Evolutionary conservation across 1,140 invertebrate species (phyloP), one percentile per base, ranked within the genome.

Genomic region (Leptopilina boulardi): DNA sequence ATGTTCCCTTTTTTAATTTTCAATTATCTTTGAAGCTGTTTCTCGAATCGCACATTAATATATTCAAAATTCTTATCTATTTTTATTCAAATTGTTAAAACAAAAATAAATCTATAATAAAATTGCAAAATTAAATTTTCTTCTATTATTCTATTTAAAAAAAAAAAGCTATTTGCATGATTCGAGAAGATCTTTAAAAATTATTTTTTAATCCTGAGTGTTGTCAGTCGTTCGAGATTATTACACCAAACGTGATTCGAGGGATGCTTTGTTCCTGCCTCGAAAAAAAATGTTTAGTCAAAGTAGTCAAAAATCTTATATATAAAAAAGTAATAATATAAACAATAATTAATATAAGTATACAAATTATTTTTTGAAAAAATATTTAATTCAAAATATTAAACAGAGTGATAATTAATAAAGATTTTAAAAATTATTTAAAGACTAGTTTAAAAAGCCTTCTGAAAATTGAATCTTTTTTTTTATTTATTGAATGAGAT

Each of bases 1-100:
- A 85, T 82, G 86, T 87, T 87, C 77, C 78, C 78, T 75, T 83
- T n/a, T n/a, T 87, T 87, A 82, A 83, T 84, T 85, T 87, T 88
- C 87, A 79, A 83, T 82, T 87, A 30, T 88, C 11, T 30, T n/a
- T 13, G 26, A 47, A 59, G 23, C 56, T 26, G 10, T 13, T 59
- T 59, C 76, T 85, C 86, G 83, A 85, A 83, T 80, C 82, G 79
- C 80, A 83, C 83, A 84, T 86, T 51, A 51, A 51, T 2, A 44
- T 18, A 51, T 18, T 18, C 3, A 18, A 15, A 5, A n/a, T n/a
- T 18, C 3, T n/a, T n/a, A n/a, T n/a, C n/a, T n/a, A n/a, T n/a
- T n/a, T n/a, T n/a, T n/a, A n/a, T n/a, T n/a, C n/a, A n/a, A n/a
- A n/a, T n/a, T n/a, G n/a, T n/a, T n/a, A n/a, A n/a, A n/a, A 21